These are phyloP conservation scores for Leistus spinibarbis DNA, from an alignment of 2,888 invertebrate genomes.

Conservation along the genomic window DNA sequence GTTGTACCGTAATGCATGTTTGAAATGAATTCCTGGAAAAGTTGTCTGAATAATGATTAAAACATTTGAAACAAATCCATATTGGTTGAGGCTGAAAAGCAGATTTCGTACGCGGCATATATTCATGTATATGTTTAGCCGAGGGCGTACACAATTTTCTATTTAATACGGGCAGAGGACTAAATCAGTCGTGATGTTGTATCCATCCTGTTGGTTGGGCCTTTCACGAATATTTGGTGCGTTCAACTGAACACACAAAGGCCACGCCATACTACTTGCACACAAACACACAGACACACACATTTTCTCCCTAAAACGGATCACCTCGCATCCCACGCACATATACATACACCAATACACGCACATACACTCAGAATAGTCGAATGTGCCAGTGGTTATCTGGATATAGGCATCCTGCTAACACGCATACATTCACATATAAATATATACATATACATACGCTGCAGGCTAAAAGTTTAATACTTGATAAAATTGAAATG, in stretches of 20 bases:
- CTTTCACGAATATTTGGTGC: conserved; percentile 34
- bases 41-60: not conserved
- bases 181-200: conserved; percentile 26
- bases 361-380: not conserved
- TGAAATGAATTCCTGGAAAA: not conserved
- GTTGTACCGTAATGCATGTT: not conserved
- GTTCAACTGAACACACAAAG: conserved; percentile 37
- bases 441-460: too few relatives aligned
- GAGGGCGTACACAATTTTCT: conserved; percentile 33
- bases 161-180: conserved; percentile 31
- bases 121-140: conserved; percentile 26
- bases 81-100: not conserved
- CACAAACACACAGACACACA: too few relatives aligned
- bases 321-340: conserved; percentile 3
- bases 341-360: not conserved
- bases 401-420: not conserved
- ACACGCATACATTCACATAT: too few relatives aligned
- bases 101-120: not conserved
- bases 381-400: not conserved
- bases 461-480: too few relatives aligned
- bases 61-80: not conserved
- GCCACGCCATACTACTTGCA: conserved; percentile 17
- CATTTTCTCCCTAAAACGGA: too few relatives aligned
- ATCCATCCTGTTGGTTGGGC: conserved; percentile 21
- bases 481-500: too few relatives aligned